A percentile compares a stretch with the other conserved stretches of the same genome.
These are phyloP conservation scores for Rotaria sp. DNA, from an alignment of 2,888 invertebrate species.

Conservation along the genomic window DNA sequence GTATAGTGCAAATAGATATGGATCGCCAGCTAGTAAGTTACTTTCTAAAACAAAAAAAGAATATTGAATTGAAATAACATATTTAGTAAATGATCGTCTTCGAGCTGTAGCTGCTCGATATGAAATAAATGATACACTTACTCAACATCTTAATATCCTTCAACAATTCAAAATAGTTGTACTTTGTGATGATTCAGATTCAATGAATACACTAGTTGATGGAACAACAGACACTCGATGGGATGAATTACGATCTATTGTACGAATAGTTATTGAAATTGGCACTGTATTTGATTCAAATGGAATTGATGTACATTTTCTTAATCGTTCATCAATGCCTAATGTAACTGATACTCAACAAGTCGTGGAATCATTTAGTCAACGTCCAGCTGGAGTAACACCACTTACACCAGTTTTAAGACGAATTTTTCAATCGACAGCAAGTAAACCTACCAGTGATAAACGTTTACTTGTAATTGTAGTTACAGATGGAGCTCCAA, in stretches of 20 bases:
- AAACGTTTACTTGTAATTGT: constrained; percentile 36
- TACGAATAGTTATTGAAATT: constrained; percentile 35
- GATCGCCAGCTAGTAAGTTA: background rate
- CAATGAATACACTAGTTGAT: constrained; percentile 36
- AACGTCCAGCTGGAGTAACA: constrained; percentile 30
- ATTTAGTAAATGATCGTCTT: background rate
- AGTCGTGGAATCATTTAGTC: constrained; percentile 22
- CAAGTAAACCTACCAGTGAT: background rate
- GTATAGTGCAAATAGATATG: background rate
- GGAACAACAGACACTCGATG: constrained; percentile 29
- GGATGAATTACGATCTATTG: constrained; percentile 37
- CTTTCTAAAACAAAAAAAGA: background rate
- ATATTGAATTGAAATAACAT: background rate
- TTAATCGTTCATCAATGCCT: constrained; percentile 31
- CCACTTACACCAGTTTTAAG: constrained; percentile 24
- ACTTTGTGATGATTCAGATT: constrained; percentile 37
- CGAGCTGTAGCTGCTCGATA: background rate
- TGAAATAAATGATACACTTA: background rate
- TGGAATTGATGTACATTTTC: constrained; percentile 36
- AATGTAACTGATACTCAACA: constrained; percentile 21
- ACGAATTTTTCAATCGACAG: constrained; percentile 26
- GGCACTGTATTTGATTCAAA: constrained; percentile 34
- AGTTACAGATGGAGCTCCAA: constrained; percentile 40
- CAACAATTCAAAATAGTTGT: constrained; percentile 31
- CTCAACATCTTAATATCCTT: background rate